A percentile compares a stretch with the other conserved stretches of the same genome.
Conservation (phyloP, 2,797 vertebrate species). For the Scleropages formosus region DNA sequence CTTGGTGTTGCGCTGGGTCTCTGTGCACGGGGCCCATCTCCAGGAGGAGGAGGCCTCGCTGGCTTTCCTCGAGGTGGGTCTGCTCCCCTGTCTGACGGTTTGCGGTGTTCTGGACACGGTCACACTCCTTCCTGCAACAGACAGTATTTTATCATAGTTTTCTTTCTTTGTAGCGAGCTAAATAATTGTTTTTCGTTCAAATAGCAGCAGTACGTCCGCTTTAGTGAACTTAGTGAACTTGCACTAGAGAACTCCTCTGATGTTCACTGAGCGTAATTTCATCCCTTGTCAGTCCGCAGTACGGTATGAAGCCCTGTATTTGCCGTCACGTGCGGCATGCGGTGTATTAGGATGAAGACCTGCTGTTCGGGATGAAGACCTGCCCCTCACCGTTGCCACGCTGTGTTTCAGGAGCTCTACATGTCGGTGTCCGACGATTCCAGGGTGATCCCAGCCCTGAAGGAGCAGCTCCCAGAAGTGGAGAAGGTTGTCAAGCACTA, state of each 20-base stretch:
- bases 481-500: slow-evolving; percentile 91
- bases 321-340: too few relatives aligned
- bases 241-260: too few relatives aligned
- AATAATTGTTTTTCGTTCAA: too few relatives aligned
- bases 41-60: slow-evolving; percentile 87
- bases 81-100: neutral
- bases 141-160: slow-evolving; percentile 13
- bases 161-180: neutral
- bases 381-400: neutral
- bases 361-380: too few relatives aligned
- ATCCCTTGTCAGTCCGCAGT: too few relatives aligned
- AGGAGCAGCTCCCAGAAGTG: slow-evolving; percentile 86
- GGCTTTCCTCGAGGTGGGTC: slow-evolving; percentile 87
- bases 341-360: too few relatives aligned
- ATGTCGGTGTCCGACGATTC: slow-evolving; percentile 89
- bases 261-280: too few relatives aligned
- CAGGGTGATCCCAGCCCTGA: slow-evolving; percentile 81
- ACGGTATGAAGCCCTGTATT: too few relatives aligned
- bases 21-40: slow-evolving; percentile 79
- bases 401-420: slow-evolving; percentile 81
- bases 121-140: slow-evolving; percentile 14
- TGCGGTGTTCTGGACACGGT: slow-evolving; percentile 11
- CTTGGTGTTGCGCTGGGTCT: slow-evolving; percentile 87
- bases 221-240: too few relatives aligned
- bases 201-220: too few relatives aligned